Base-by-base conservation (phyloP, 2,113 vertebrate species). In the Eonycteris spelaea region DNA sequence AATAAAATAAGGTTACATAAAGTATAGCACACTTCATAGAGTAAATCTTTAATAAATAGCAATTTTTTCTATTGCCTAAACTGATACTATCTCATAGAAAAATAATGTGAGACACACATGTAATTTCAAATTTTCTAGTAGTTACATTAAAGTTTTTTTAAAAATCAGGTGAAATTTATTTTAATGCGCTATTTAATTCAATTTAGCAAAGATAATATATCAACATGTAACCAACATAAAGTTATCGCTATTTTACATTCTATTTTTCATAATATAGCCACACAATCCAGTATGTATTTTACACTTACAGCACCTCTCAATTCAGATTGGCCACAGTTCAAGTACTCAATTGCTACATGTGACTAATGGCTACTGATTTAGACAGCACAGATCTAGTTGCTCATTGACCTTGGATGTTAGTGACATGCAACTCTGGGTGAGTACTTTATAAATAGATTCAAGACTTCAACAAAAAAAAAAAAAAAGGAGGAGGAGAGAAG, bases 11-110 rank as follows among this genome's bases (percentile, higher is more conserved):
- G 10, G 2, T 3, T 13, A 55, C 30, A 24, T 16, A 38, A 68
- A 70, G 15, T 12, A 71, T 19, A 16, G 28, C 14, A 40, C 14
- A 8, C 57, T 10, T 79, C 40, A 84, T 30, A 61, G 16, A 57
- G 33, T 38, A 95, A 97, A 43, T 43, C 1, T 45, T 94, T 53
- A 92, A 78, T 83, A 91, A 94, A 94, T 3, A 59, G 15, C 38
- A 67, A 71, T 13, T 59, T 87, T 86, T 59, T 63, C 19, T 65
- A 51, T 65, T 67, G 4, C 38, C 6, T 85, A 35, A 7, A 48
- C 71, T 59, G 82, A 40, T 35, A 38, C n/a, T 83, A 0, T 68
- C 48, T 53, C n/a, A 51, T 26, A 74, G 40, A 67, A 78, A 94
- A 35, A 79, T 38, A 83, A 96, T 19, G 6, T 71, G n/a, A 89